Evolutionary conservation across 1,140 invertebrate genomes (phyloP).

Genomic region (Achroia grisella): DNA sequence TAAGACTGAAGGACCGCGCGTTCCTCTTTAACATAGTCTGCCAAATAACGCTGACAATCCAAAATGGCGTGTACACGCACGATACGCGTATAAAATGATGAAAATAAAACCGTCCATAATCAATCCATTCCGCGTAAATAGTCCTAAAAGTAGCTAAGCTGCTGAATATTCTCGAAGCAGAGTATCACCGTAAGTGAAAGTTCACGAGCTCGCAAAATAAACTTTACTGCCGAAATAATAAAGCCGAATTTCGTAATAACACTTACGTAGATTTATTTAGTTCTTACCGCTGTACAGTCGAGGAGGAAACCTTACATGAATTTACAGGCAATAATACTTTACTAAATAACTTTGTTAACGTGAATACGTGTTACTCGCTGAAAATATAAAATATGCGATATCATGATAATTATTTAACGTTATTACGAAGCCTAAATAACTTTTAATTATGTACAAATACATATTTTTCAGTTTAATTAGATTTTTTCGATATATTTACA

Average conservation of each 20-base stretch:
- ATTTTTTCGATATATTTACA: too few relatives aligned
- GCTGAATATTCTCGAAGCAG: background rate
- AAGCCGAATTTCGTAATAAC: background rate
- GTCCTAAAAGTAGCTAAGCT: slow-evolving; percentile 26
- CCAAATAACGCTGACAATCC: background rate
- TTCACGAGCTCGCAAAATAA: background rate
- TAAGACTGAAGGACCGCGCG: background rate
- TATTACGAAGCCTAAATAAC: too few relatives aligned
- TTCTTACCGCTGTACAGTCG: slow-evolving; percentile 9
- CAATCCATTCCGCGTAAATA: slow-evolving; percentile 31
- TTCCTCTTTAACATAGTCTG: background rate
- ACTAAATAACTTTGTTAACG: background rate
- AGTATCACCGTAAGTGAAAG: background rate
- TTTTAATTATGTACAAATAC: too few relatives aligned
- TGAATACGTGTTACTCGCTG: too few relatives aligned
- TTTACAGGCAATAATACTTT: slow-evolving; percentile 7
- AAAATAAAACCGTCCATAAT: slow-evolving; percentile 3
- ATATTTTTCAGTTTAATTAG: too few relatives aligned
- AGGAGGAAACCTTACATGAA: slow-evolving; percentile 15
- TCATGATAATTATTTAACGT: too few relatives aligned
- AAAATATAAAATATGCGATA: too few relatives aligned
- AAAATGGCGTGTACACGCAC: too few relatives aligned
- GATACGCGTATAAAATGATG: background rate
- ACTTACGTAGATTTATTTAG: too few relatives aligned
- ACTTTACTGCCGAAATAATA: background rate